Base-by-base conservation (phyloP, 1,140 invertebrate species). In the Bombyx mori region DNA sequence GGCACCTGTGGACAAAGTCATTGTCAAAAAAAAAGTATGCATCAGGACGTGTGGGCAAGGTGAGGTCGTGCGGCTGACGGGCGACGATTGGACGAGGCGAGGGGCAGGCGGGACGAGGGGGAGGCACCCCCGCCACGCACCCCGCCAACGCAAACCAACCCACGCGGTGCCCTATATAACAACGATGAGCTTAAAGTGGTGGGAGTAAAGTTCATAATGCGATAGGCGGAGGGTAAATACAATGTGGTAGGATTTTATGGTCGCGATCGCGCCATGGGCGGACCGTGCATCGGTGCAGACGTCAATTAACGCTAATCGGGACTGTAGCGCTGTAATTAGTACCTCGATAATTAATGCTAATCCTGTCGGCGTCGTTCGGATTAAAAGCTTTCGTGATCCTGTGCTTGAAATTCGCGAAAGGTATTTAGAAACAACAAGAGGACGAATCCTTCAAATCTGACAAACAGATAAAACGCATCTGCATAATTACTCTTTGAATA, bases 261-360 rank as follows among this genome's bases (percentile, higher is more conserved):
- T 75, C 72, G 69, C 77, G 81, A 80, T 79, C 77, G 72, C 63
- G 74, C 76, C 82, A 85, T 87, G 82, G 83, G 83, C 83, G 83
- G 77, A 83, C 70, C 80, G 71, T 62, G 73, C 63, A 68, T 76
- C 71, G 68, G 67, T 71, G 68, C 64, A 78, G 81, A 83, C 77
- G 73, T 77, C 83, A 86, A 85, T 86, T 86, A 84, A 71, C 74
- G 67, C 57, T 66, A 72, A 78, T 78, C 69, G 71, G 67, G 63
- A 58, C 26, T 8, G 58, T 56, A 56, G 61, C 48, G 56, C 47
- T 46, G 69, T 73, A 80, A 83, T 83, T 82, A 85, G 72, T 64
- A 64, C 58, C 60, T 58, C 66, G 69, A 73, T 79, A 72, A 77
- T 71, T 73, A 72, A 66, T 47, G 58, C 43, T 74, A 61, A 73